Conservation (phyloP, 2,113 vertebrate genomes). For the Cygnus atratus region DNA sequence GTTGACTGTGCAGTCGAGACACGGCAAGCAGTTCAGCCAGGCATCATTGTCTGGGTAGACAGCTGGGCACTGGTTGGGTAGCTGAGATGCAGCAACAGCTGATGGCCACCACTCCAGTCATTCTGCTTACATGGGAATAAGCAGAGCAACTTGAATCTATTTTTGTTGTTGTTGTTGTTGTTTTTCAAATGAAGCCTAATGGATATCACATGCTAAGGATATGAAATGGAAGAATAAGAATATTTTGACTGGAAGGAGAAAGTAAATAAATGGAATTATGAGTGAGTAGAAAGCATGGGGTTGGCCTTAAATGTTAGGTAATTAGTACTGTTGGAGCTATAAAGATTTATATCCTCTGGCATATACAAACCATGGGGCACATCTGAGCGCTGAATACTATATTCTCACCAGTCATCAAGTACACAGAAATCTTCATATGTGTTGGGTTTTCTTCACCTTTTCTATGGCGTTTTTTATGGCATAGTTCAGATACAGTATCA, state of each 20-base stretch:
- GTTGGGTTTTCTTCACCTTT: neutral
- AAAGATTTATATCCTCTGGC: neutral
- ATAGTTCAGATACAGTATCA: neutral
- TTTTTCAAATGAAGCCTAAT: neutral
- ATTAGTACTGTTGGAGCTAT: neutral
- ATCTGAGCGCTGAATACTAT: neutral
- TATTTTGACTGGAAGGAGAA: neutral
- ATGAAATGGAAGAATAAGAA: neutral
- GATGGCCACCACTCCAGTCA: neutral
- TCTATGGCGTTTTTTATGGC: neutral
- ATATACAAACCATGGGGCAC: neutral
- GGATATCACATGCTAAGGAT: neutral
- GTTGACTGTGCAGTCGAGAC: neutral
- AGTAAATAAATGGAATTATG: neutral
- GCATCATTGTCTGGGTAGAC: neutral
- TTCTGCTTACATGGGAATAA: no score
- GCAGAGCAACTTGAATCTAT: neutral
- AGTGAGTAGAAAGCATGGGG: neutral
- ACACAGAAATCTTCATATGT: neutral
- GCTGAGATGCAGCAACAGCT: neutral
- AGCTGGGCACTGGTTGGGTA: neutral
- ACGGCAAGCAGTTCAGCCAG: neutral
- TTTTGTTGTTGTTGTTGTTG: neutral
- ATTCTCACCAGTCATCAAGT: neutral
- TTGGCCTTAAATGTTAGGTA: neutral